Evolutionary conservation across 2,113 vertebrate genomes (phyloP).

Genomic region (Pangasianodon gigas): DNA sequence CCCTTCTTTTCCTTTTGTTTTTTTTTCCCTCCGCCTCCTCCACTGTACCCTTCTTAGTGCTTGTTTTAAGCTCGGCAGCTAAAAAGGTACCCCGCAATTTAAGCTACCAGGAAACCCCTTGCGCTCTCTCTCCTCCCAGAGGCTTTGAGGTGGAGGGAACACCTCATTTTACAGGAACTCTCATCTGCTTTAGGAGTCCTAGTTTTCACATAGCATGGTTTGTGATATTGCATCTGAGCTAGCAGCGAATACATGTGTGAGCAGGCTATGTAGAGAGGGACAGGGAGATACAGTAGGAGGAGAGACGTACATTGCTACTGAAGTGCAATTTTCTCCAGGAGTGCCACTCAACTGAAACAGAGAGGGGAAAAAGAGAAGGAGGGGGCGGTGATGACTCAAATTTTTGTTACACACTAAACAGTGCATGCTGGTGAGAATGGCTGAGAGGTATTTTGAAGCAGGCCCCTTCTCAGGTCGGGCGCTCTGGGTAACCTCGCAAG

Average conservation of each 20-base stretch:
- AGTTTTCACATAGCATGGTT: slow-evolving; percentile 2
- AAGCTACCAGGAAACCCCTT: slow-evolving; percentile 1
- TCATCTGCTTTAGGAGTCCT: slow-evolving; percentile 3
- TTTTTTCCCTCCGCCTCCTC: neutral
- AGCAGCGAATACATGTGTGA: neutral
- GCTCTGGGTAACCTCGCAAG: slow-evolving; percentile 21
- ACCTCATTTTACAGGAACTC: slow-evolving; percentile 16
- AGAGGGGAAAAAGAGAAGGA: slow-evolving; percentile 37
- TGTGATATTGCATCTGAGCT: neutral
- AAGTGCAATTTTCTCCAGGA: slow-evolving; percentile 49
- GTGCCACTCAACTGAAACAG: slow-evolving; percentile 40
- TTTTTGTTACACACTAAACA: slow-evolving; percentile 33
- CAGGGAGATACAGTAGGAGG: neutral
- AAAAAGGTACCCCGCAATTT: slow-evolving; percentile 24
- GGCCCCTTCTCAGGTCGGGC: slow-evolving; percentile 31
- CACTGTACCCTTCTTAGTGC: neutral
- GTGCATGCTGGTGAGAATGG: slow-evolving; percentile 14
- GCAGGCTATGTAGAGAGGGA: neutral
- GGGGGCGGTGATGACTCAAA: slow-evolving; percentile 27
- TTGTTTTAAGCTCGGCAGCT: slow-evolving; percentile 18
- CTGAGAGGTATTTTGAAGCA: slow-evolving; percentile 18
- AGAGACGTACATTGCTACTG: slow-evolving; percentile 25
- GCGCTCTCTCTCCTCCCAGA: neutral
- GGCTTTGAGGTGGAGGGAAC: slow-evolving; percentile 4
- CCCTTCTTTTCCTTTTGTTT: slow-evolving; percentile 21